Percentiles rank a stretch among this genome's conserved stretches.
phyloP scores from a whole-genome alignment of 2,113 vertebrate species.

The Ancistrus triradiatus region DNA sequence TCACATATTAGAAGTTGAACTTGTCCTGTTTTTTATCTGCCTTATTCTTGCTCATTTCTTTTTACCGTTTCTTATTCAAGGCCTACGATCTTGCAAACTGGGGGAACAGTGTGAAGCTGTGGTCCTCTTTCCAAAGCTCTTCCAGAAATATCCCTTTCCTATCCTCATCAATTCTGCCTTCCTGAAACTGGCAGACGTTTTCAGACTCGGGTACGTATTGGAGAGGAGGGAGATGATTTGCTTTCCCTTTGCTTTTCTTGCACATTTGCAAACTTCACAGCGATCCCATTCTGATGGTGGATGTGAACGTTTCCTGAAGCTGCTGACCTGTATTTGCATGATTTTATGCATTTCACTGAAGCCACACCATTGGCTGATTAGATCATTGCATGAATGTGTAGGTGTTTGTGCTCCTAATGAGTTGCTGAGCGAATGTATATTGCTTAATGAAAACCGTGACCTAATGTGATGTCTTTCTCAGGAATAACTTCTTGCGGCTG shows the following conservation, averaged over 20 bases:
- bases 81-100: conserved; percentile 88
- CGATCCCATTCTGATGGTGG: too few species aligned
- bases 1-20: too few species aligned
- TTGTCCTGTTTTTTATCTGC: too few species aligned
- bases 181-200: conserved; percentile 92
- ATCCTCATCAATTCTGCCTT: conserved; percentile 98
- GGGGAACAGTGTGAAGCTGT: conserved; percentile 97
- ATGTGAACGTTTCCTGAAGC: too few species aligned
- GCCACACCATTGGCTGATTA: too few species aligned
- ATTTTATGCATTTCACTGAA: too few species aligned
- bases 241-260: neutral
- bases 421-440: too few species aligned
- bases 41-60: neutral
- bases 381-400: too few species aligned
- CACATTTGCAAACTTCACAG: neutral
- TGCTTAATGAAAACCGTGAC: too few species aligned
- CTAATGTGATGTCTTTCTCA: conserved; percentile 46
- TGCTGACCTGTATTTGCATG: too few species aligned
- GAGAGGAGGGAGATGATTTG: neutral
- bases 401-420: too few species aligned
- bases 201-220: conserved; percentile 85
- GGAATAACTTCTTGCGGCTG: conserved; percentile 93
- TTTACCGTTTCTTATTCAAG: conserved; percentile 53
- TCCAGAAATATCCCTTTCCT: conserved; percentile 96
- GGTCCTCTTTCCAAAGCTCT: conserved; percentile 94